A percentile compares a stretch with the other conserved stretches of the same genome.
Conservation (phyloP, 1,140 invertebrate species). For the Papilio machaon region DNA sequence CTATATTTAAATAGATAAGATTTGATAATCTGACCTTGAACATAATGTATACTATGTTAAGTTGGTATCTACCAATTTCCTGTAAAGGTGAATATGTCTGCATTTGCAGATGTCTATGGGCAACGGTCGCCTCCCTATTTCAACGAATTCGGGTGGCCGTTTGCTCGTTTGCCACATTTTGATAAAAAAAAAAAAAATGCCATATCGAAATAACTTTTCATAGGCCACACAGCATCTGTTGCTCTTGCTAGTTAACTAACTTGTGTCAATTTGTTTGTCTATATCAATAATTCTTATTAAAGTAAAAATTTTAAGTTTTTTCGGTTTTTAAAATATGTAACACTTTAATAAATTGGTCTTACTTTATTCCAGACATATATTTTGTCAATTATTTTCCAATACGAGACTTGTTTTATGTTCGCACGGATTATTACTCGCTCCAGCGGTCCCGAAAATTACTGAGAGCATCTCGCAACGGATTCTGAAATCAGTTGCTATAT, state of each 20-base stretch:
- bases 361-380: neutral
- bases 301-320: neutral
- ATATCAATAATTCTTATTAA: neutral
- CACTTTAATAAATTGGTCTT: neutral
- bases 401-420: constrained; percentile 14
- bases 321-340: neutral
- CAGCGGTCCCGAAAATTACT: constrained; percentile 5
- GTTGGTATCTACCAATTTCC: too few relatives aligned
- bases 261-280: too few relatives aligned
- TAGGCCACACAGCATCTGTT: too few relatives aligned
- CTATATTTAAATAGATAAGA: neutral
- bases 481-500: constrained; percentile 18
- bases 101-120: too few relatives aligned
- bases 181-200: too few relatives aligned
- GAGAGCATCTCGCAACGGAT: neutral
- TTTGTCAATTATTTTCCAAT: constrained; percentile 25
- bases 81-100: too few relatives aligned
- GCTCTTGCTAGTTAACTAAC: too few relatives aligned
- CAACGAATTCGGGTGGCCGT: too few relatives aligned
- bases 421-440: constrained; percentile 20
- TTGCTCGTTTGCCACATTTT: too few relatives aligned
- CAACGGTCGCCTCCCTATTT: too few relatives aligned
- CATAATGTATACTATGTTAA: neutral
- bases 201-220: too few relatives aligned
- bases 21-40: neutral